Base-by-base conservation (phyloP, 2,113 vertebrate species). In the Canis aureus region DNA sequence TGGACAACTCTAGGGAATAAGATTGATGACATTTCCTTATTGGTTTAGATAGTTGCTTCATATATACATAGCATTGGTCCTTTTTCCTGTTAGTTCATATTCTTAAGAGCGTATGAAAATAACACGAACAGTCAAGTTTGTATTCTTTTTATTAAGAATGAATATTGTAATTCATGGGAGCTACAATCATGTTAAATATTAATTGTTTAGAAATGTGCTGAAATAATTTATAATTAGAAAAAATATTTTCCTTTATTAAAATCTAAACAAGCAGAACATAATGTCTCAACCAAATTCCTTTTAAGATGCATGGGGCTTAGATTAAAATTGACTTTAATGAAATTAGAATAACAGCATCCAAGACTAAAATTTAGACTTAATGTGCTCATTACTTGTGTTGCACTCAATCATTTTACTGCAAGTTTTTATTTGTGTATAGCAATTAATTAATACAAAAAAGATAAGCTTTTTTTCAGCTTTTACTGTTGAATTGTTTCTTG, bases 181-280 rank as follows among this genome's bases (percentile, higher is more conserved):
- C 2, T 11, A 92, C 15, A 67, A 59, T 67, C 27, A 62, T 29
- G 8, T 35, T 84, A 85, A 83, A 38, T 29, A 80, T 73, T 81
- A 89, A 51, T 57, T 60, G 32, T 29, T 93, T 59, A 57, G 7
- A 96, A 80, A 94, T 83, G 4, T 84, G n/a, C 62, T 81, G 16
- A 85, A 91, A 94, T 86, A 29, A 82, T 59, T 95, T 95, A 81
- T 57, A 92, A 81, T 74, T 87, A 95, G 85, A 82, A 87, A 73
- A 95, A 84, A 57, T 66, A 29, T 73, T 93, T 90, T 64, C 3
- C 16, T 71, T 94, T 88, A 64, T 66, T 95, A 43, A 87, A 67
- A 92, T 81, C 20, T 66, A 80, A 95, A 85, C n/a, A 91, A 80
- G 57, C 1, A 74, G 38, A 80, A 82, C 55, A 93, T 22, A 74